Percentiles rank a stretch among this genome's conserved stretches.
These are phyloP conservation scores for Hylomyscus alleni DNA, from an alignment of 2,797 vertebrate genomes.

Conservation along the genomic window DNA sequence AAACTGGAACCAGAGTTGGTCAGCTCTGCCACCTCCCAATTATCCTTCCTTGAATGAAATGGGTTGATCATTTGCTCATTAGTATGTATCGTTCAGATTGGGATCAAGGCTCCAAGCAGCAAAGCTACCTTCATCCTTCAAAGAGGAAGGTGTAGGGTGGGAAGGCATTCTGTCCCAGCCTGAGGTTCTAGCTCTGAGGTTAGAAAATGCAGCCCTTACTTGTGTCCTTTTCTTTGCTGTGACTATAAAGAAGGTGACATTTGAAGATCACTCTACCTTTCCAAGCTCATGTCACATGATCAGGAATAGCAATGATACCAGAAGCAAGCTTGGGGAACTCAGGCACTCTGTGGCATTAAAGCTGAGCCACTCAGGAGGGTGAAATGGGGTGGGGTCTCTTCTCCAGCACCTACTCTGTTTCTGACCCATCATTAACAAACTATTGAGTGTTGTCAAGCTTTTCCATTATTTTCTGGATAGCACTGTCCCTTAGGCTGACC, in stretches of 20 bases:
- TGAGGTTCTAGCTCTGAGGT: background rate
- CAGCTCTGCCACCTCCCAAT: background rate
- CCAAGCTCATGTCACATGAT: background rate
- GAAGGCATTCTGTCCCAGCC: background rate
- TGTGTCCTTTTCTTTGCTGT: background rate
- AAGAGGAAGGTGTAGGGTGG: background rate
- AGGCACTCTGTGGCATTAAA: background rate
- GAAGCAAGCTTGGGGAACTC: background rate
- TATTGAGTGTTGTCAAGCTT: accelerated
- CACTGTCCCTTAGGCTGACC: background rate
- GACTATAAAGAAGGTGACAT: background rate
- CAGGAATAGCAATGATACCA: background rate
- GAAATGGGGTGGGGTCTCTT: background rate
- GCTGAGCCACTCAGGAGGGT: too few species aligned
- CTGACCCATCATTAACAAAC: background rate
- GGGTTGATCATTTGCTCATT: background rate
- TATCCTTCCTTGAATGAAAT: slow-evolving; percentile 14
- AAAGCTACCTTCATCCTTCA: background rate
- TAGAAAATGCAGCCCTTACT: background rate
- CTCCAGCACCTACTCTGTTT: background rate
- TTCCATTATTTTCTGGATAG: background rate
- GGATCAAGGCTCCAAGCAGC: background rate
- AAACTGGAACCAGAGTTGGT: background rate
- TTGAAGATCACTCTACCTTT: background rate
- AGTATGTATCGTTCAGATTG: background rate